phyloP scores from a whole-genome alignment of 2,888 invertebrate species.

The Cryptophagus acutangulus region DNA sequence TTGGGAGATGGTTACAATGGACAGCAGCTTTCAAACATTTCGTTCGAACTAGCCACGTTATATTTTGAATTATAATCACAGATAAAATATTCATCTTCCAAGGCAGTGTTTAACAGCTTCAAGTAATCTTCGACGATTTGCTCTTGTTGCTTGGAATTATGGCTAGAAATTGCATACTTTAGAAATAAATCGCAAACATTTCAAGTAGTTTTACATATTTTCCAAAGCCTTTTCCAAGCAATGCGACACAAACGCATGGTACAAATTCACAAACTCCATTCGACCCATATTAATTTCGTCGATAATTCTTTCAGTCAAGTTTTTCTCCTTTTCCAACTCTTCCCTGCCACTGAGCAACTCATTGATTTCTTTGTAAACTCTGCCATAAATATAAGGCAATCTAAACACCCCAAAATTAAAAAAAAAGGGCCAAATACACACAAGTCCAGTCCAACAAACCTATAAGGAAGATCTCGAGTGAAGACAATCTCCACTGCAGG shows the following conservation, averaged over 20 bases:
- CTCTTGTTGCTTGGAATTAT: conserved; percentile 36
- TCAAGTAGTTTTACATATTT: conserved; percentile 28
- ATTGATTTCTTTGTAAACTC: conserved; percentile 66
- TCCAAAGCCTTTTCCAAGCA: conserved; percentile 40
- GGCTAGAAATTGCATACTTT: conserved; percentile 28
- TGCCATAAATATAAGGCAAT: conserved; percentile 72
- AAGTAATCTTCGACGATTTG: conserved; percentile 40
- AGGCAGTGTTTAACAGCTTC: conserved; percentile 36
- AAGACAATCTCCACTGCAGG: conserved; percentile 34
- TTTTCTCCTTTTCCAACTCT: conserved; percentile 28
- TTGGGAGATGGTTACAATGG: conserved; percentile 35
- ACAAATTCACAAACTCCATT: conserved; percentile 40
- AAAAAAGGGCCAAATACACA: no score
- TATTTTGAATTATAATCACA: conserved; percentile 43
- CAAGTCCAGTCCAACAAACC: conserved; percentile 23
- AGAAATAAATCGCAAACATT: conserved; percentile 1
- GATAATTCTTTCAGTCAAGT: conserved; percentile 32
- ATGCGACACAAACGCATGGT: conserved; percentile 36
- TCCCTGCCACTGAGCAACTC: conserved; percentile 45
- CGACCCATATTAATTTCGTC: conserved; percentile 38
- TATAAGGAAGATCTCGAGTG: conserved; percentile 43
- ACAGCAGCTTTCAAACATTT: conserved; percentile 39
- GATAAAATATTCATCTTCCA: conserved; percentile 45
- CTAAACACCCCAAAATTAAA: no score
- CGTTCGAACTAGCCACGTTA: conserved; percentile 38